Conservation (phyloP, 2,888 invertebrate genomes). For the Teinopalpus imperialis region DNA sequence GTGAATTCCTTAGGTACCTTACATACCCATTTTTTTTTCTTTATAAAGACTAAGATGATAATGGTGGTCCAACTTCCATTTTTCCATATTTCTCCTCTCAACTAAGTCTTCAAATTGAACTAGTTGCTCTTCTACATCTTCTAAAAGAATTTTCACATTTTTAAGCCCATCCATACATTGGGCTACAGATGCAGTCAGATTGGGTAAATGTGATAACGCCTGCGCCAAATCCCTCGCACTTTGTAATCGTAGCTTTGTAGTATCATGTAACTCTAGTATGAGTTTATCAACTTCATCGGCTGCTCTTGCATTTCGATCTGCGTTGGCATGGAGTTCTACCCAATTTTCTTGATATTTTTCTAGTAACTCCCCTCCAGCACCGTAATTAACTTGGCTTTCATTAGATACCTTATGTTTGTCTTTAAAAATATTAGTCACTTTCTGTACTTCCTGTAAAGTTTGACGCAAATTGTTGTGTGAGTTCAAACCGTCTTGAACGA, state of each 20-base stretch:
- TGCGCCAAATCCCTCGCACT: conserved; percentile 62
- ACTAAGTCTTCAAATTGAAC: conserved; percentile 85
- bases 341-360: conserved; percentile 87
- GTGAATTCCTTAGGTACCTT: no score
- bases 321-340: conserved; percentile 85
- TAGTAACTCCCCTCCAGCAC: conserved; percentile 86
- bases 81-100: conserved; percentile 86
- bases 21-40: conserved; percentile 86
- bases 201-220: conserved; percentile 59
- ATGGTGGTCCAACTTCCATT: conserved; percentile 86
- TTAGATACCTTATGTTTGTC: conserved; percentile 57
- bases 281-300: conserved; percentile 78
- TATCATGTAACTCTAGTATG: conserved; percentile 59
- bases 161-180: conserved; percentile 76
- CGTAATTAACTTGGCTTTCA: conserved; percentile 69
- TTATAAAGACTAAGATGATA: conserved; percentile 87
- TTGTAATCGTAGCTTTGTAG: conserved; percentile 52
- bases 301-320: conserved; percentile 85
- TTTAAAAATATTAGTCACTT: conserved; percentile 66
- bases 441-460: conserved; percentile 71
- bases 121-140: conserved; percentile 84
- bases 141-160: conserved; percentile 80
- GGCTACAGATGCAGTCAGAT: conserved; percentile 66
- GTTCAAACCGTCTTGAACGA: conserved; percentile 70
- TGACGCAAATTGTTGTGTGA: conserved; percentile 67